Evolutionary conservation across 2,113 vertebrate species (phyloP).

Genomic region (Gallinago paraguaiae): DNA sequence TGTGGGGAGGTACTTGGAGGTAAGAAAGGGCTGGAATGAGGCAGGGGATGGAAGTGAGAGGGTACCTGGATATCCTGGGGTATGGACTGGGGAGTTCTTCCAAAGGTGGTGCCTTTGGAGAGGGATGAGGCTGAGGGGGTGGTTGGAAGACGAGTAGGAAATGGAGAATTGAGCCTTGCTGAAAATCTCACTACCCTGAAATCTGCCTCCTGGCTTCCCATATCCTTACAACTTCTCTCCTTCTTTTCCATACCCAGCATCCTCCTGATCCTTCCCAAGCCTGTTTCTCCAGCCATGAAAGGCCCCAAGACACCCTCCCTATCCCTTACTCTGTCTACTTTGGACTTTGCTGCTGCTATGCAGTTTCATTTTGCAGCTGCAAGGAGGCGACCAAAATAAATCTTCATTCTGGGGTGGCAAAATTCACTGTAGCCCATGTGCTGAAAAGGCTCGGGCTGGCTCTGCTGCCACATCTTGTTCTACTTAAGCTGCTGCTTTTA

Average conservation of each 20-base stretch:
- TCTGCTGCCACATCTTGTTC: slow-evolving; percentile 16
- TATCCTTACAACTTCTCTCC: background rate
- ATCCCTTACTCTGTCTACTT: background rate
- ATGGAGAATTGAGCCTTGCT: background rate
- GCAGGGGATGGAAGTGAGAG: background rate
- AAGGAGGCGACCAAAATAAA: background rate
- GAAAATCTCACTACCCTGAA: background rate
- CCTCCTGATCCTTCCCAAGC: background rate
- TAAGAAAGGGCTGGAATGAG: background rate
- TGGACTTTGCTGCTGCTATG: background rate
- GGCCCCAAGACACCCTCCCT: background rate
- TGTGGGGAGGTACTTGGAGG: background rate
- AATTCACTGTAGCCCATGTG: background rate
- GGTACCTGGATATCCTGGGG: background rate
- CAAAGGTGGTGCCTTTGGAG: background rate
- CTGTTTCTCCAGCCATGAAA: background rate
- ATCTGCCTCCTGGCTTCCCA: background rate
- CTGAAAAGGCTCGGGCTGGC: background rate
- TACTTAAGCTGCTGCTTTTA: slow-evolving; percentile 30
- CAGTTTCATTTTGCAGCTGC: background rate
- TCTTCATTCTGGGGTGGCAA: background rate
- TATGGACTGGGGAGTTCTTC: background rate
- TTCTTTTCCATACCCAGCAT: background rate
- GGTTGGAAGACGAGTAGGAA: background rate
- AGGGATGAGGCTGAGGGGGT: background rate